Evolutionary conservation across 2,888 invertebrate species (phyloP), one percentile per base, ranked within the genome.

Genomic region (Parascotia fuliginaria): DNA sequence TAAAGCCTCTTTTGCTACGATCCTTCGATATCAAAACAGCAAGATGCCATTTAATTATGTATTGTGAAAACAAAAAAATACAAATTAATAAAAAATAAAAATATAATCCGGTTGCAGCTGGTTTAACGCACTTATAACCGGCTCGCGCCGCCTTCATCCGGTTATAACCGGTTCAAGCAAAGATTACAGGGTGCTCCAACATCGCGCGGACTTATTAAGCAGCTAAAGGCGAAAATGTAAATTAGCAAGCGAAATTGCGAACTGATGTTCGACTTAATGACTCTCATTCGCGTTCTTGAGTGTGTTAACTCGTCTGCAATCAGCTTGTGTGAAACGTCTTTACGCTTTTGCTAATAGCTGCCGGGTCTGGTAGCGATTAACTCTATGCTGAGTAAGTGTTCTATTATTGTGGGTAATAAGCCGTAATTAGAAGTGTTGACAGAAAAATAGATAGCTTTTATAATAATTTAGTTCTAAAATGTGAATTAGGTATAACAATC

Each of bases 151-250:
- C 59, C 41, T 47, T 63, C 50, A 63, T 58, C 73, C 64, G 59
- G 60, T 48, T 61, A 62, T 55, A 69, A 59, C 68, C 58, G 51
- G 62, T 69, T 61, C 40, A 37, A 47, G 59, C 58, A 63, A 65
- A 72, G 76, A 80, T 79, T 79, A 80, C 76, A 79, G 73, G 67
- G 73, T 63, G 64, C 70, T 66, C 61, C 63, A 66, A 70, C 63
- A 19, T 74, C 65, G 65, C 59, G 56, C 62, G 66, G 65, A 70
- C 74, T 79, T 81, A 82, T 80, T 82, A 79, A 82, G 68, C 72
- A 60, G 60, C 60, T 70, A 63, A 64, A 68, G 49, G 54, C 70
- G 67, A 66, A 76, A 81, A 82, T 82, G 81, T 70, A 81, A 81
- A 81, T 82, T 76, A 72, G 70, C 67, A 65, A 45, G 43, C 65